Conservation (phyloP, 1,140 invertebrate genomes). For the Aphaenogaster floridana region DNA sequence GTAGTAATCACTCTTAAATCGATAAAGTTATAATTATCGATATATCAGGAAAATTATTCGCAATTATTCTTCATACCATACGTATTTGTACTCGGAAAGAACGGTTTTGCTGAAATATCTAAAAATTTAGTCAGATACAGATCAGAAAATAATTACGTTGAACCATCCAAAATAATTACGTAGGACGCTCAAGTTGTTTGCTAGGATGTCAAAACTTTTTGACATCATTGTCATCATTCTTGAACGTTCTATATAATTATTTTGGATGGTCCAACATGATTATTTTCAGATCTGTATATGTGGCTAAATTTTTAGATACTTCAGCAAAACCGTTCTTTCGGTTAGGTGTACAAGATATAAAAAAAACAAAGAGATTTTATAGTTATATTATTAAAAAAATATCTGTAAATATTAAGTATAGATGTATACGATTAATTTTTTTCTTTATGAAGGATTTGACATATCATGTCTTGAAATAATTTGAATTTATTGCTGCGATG, state of each 20-base stretch:
- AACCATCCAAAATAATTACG: no score
- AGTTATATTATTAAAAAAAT: background rate
- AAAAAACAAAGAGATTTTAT: background rate
- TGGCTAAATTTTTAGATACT: no score
- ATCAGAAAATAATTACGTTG: no score
- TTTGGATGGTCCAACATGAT: no score
- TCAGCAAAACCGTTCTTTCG: no score
- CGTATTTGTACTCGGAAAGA: background rate
- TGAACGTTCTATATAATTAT: no score
- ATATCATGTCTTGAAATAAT: background rate
- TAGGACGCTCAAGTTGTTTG: no score
- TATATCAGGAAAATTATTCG: background rate
- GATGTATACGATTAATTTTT: background rate
- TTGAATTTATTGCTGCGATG: background rate
- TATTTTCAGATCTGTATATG: no score
- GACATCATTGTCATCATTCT: no score
- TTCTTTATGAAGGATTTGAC: background rate
- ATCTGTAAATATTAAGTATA: background rate
- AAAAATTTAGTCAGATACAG: no score
- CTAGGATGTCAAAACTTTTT: no score
- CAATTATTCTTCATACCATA: background rate
- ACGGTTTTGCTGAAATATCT: no score
- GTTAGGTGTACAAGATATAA: background rate
- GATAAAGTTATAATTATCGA: background rate
- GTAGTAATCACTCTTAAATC: conserved; percentile 10